Evolutionary conservation across 2,888 invertebrate genomes (phyloP), one percentile per base, ranked within the genome.

Genomic region (Euproctis similis): DNA sequence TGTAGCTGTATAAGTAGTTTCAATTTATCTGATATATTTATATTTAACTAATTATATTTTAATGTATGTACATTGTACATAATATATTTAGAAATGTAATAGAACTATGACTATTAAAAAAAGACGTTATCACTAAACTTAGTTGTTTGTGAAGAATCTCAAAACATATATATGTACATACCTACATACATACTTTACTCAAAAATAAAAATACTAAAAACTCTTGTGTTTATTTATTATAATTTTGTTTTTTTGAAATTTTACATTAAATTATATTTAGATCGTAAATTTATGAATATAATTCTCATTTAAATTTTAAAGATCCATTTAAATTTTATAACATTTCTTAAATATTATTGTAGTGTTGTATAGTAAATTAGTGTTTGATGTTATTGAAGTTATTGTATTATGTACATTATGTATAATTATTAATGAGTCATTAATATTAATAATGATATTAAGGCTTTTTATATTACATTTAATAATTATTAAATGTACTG

Each of bases 111-210:
- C 53, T n/a, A n/a, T n/a, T n/a, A n/a, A n/a, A n/a, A n/a, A n/a
- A n/a, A n/a, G n/a, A n/a, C n/a, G n/a, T n/a, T n/a, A n/a, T n/a
- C n/a, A n/a, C n/a, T n/a, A n/a, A n/a, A n/a, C n/a, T n/a, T n/a
- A 21, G 48, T 39, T 57, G 46, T 57, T 63, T 67, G 59, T 63
- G 47, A 56, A 63, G 80, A 80, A 80, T 80, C 80, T 80, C 80
- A 74, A 58, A 63, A 58, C 60, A 55, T 71, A 57, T 74, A 63
- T 73, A 58, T 74, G 64, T 73, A 71, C 56, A 67, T 64, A 62
- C n/a, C n/a, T n/a, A n/a, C n/a, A n/a, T n/a, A n/a, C n/a, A n/a
- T n/a, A n/a, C n/a, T n/a, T n/a, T n/a, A n/a, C n/a, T n/a, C n/a
- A n/a, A n/a, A n/a, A n/a, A n/a, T n/a, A n/a, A n/a, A n/a, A n/a